Conservation (phyloP, 1,140 invertebrate species). For the Lysiphlebus fabarum region DNA sequence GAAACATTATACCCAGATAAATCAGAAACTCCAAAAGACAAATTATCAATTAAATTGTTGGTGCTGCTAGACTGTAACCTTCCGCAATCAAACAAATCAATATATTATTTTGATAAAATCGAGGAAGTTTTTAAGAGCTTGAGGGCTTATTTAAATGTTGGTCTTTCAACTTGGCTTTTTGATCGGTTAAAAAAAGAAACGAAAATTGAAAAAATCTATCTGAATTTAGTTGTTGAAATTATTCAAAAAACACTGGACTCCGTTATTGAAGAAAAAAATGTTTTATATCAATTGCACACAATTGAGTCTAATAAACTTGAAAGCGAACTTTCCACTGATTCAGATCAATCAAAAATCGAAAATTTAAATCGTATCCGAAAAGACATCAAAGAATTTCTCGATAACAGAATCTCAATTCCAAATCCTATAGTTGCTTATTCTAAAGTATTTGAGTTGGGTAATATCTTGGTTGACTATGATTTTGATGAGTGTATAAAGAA, state of each 20-base stretch:
- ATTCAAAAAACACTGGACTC: constrained; percentile 38
- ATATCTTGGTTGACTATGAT: constrained; percentile 32
- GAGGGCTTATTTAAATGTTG: constrained; percentile 44
- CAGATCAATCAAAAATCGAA: constrained; percentile 23
- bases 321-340: constrained; percentile 22
- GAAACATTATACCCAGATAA: constrained; percentile 23
- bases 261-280: constrained; percentile 31
- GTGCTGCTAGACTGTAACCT: constrained; percentile 31
- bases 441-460: constrained; percentile 34
- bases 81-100: constrained; percentile 26
- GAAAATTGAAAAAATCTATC: neutral
- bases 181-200: constrained; percentile 3
- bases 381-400: constrained; percentile 35
- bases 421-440: constrained; percentile 39
- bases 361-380: constrained; percentile 35
- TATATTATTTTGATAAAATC: constrained; percentile 23
- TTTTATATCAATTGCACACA: constrained; percentile 35
- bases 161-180: constrained; percentile 38
- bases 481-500: neutral
- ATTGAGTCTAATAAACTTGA: constrained; percentile 40
- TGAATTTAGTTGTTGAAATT: constrained; percentile 22
- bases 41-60: constrained; percentile 34
- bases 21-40: constrained; percentile 16
- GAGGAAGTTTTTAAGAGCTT: constrained; percentile 34
- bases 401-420: constrained; percentile 36